Evolutionary conservation across 2,888 invertebrate genomes (phyloP).

Genomic region (Mythimna ferrago): DNA sequence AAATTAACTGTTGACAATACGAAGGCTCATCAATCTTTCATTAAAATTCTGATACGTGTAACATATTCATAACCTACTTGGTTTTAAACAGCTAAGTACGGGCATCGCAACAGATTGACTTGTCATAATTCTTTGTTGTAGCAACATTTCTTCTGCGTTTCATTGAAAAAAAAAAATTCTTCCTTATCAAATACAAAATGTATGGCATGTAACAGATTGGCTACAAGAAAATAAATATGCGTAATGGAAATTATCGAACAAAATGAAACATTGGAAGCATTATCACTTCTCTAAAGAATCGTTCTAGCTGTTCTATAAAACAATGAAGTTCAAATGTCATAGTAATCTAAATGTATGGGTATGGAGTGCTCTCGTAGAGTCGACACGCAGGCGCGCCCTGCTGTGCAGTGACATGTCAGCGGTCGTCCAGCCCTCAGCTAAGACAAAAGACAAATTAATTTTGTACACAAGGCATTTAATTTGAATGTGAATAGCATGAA

Average conservation of each 20-base stretch:
- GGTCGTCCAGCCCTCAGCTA: constrained; percentile 78
- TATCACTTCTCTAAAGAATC: constrained; percentile 37
- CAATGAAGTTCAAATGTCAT: constrained; percentile 60
- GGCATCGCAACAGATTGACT: constrained; percentile 79
- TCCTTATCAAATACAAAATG: background rate
- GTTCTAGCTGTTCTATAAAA: constrained; percentile 41
- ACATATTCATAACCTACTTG: constrained; percentile 78
- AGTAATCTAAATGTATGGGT: constrained; percentile 37
- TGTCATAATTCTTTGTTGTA: constrained; percentile 79
- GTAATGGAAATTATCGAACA: background rate
- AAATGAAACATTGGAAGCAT: constrained; percentile 10
- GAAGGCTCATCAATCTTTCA: constrained; percentile 79
- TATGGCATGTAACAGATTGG: background rate
- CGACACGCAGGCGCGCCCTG: constrained; percentile 75
- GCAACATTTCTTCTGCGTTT: constrained; percentile 75
- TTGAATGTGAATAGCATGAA: constrained; percentile 91
- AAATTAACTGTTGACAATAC: constrained; percentile 80
- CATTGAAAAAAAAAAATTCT: constrained; percentile 11
- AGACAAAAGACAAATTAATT: constrained; percentile 91
- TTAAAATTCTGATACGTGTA: constrained; percentile 75
- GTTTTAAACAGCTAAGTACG: constrained; percentile 57
- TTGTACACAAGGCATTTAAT: constrained; percentile 90
- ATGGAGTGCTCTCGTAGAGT: constrained; percentile 37
- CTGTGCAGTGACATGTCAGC: constrained; percentile 86
- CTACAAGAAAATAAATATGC: background rate